These are phyloP conservation scores for Mormyrops attenuatus DNA, from an alignment of 2,797 vertebrate genomes.

Conservation along the genomic window DNA sequence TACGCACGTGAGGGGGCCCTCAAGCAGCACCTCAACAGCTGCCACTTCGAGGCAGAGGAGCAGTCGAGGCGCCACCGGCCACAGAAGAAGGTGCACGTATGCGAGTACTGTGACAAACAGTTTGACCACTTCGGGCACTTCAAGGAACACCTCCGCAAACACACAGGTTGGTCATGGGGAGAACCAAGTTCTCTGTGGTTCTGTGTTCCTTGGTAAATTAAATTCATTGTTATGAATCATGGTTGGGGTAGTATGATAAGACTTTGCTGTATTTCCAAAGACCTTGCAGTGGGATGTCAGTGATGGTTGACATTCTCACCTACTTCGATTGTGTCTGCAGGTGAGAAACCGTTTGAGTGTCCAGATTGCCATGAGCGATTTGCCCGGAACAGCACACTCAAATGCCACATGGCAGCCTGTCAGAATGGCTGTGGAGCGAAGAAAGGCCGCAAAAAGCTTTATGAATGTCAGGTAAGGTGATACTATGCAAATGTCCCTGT, in stretches of 20 bases:
- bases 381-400: constrained; percentile 93
- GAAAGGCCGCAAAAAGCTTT: constrained; percentile 96
- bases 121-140: constrained; percentile 99
- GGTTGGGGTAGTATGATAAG: not conserved
- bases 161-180: constrained; percentile 74
- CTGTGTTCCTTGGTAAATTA: not conserved
- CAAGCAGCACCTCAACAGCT: constrained; percentile 86
- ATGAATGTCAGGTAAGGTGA: constrained; percentile 94
- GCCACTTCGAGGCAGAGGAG: constrained; percentile 87
- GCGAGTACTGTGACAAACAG: constrained; percentile 93
- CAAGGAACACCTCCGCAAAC: constrained; percentile 95
- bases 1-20: constrained; percentile 90
- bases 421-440: constrained; percentile 93
- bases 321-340: constrained; percentile 53
- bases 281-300: not conserved
- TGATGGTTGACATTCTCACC: not conserved
- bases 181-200: not conserved
- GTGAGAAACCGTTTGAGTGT: constrained; percentile 97
- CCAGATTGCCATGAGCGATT: constrained; percentile 94
- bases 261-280: not conserved
- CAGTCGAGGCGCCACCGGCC: constrained; percentile 77
- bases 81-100: constrained; percentile 91
- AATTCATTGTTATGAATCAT: not conserved
- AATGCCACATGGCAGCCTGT: constrained; percentile 94
- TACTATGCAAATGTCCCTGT: not conserved